A percentile compares a stretch with the other conserved stretches of the same genome.
These are phyloP conservation scores for Calameuta pallipes DNA, from an alignment of 2,888 invertebrate genomes.

Conservation along the genomic window DNA sequence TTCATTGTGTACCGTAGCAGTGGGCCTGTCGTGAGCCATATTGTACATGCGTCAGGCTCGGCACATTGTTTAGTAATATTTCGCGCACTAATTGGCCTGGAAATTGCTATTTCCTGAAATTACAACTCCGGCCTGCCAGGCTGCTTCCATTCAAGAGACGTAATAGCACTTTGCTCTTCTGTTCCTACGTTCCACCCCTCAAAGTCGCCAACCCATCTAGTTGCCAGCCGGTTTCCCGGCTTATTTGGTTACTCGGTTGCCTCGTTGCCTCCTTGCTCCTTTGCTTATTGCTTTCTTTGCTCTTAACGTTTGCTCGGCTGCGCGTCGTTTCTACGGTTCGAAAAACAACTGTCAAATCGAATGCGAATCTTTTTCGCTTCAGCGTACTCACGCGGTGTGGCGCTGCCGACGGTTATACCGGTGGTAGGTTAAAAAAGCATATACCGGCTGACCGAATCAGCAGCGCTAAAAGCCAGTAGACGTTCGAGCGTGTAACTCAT, in stretches of 20 bases:
- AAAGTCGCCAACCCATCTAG: neutral
- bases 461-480: neutral
- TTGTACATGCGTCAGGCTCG: slow-evolving; percentile 46
- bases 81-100: slow-evolving; percentile 57
- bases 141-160: slow-evolving; percentile 30
- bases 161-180: slow-evolving; percentile 27
- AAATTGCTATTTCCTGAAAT: slow-evolving; percentile 54
- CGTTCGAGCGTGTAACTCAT: neutral
- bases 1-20: slow-evolving; percentile 20
- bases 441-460: neutral
- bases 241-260: neutral
- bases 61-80: slow-evolving; percentile 56
- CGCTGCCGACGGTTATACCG: neutral
- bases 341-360: neutral
- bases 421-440: neutral
- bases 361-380: neutral
- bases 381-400: neutral
- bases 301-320: neutral
- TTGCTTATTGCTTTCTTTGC: neutral
- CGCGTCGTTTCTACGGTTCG: neutral
- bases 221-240: neutral
- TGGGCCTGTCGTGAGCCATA: slow-evolving; percentile 28
- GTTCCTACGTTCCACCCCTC: neutral
- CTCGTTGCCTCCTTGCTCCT: neutral
- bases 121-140: slow-evolving; percentile 37